phyloP scores from a whole-genome alignment of 1,140 invertebrate species.

The Melipona quadrifasciata region DNA sequence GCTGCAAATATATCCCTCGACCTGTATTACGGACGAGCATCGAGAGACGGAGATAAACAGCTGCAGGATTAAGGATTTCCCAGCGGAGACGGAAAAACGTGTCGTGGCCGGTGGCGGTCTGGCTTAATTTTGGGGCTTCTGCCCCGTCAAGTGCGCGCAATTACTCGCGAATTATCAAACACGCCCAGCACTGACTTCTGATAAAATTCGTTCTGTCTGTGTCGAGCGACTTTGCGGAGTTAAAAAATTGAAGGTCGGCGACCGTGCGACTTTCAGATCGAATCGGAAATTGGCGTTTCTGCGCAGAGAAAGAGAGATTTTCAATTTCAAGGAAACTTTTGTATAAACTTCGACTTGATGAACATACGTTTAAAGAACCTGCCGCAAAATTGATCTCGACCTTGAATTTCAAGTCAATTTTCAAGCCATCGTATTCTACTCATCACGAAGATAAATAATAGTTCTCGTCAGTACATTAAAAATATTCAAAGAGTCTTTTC shows the following conservation, averaged over 20 bases:
- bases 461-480: too few species aligned
- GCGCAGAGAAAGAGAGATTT: background rate
- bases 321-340: background rate
- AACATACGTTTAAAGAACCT: too few species aligned
- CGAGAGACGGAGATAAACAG: background rate
- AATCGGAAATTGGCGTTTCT: background rate
- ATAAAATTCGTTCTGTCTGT: background rate
- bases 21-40: background rate
- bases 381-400: too few species aligned
- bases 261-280: background rate
- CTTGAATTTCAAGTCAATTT: too few species aligned
- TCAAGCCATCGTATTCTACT: too few species aligned
- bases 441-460: too few species aligned
- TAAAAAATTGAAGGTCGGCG: background rate
- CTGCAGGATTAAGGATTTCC: background rate
- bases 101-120: background rate
- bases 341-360: too few species aligned
- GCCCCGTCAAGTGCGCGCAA: background rate
- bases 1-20: background rate
- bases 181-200: too few species aligned
- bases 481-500: too few species aligned
- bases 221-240: background rate
- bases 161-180: constrained; percentile 4
- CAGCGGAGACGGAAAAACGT: background rate
- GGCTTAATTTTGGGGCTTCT: background rate